Evolutionary conservation across 64 coral and sea anemone genomes (phyloP).

Genomic region (Pocillopora damicornis): DNA sequence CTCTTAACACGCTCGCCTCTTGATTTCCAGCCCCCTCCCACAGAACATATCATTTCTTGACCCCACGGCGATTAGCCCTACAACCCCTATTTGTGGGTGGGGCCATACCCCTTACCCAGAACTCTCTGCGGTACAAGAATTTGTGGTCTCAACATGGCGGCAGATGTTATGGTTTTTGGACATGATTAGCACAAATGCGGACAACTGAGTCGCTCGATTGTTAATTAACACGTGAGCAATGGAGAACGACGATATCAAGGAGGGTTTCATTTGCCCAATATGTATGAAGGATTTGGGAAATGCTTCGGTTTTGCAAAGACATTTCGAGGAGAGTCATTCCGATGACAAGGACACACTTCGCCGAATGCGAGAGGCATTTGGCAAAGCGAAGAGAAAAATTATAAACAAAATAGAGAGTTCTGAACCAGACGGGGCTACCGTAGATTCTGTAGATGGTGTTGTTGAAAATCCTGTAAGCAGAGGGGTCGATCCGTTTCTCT

Average conservation of each 20-base stretch:
- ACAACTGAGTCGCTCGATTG: background rate
- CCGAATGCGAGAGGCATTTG: conserved; percentile 85
- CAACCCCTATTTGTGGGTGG: too few relatives aligned
- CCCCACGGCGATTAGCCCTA: too few relatives aligned
- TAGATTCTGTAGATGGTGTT: conserved; percentile 10
- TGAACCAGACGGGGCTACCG: conserved; percentile 19
- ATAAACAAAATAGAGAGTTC: conserved; percentile 64
- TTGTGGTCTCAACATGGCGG: conserved; percentile 5
- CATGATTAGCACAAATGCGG: background rate
- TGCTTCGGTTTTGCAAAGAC: conserved; percentile 62
- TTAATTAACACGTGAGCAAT: conserved; percentile 25
- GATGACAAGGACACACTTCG: conserved; percentile 88
- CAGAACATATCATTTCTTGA: too few relatives aligned
- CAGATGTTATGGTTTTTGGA: conserved; percentile 1
- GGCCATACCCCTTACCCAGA: background rate
- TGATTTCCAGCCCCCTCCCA: too few relatives aligned
- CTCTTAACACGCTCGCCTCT: too few relatives aligned
- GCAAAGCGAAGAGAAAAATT: conserved; percentile 92
- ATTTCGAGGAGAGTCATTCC: conserved; percentile 90
- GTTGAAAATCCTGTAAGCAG: conserved; percentile 34
- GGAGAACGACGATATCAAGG: conserved; percentile 81
- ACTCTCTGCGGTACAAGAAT: background rate
- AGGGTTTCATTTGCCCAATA: conserved; percentile 89
- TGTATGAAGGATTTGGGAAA: conserved; percentile 83
- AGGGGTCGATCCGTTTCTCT: conserved; percentile 84